Percentiles rank a stretch among this genome's conserved stretches.
Evolutionary conservation across 1,140 invertebrate genomes (phyloP).

Genomic region (Formica exsecta): DNA sequence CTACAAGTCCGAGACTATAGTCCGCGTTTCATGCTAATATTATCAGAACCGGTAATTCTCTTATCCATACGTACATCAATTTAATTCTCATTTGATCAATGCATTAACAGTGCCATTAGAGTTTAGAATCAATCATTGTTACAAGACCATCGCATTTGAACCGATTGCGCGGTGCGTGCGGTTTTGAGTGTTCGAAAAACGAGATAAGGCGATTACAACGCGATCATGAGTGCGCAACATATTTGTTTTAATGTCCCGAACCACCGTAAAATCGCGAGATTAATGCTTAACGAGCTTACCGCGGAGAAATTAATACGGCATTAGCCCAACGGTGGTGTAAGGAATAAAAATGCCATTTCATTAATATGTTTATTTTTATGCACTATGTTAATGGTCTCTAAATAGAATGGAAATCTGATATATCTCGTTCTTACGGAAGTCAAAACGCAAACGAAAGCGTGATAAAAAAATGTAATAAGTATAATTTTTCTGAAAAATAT

Average conservation of each 20-base stretch:
- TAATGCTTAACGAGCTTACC: conserved; percentile 15
- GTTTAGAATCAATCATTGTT: conserved; percentile 42
- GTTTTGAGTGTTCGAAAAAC: conserved; percentile 23
- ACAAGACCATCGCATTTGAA: conserved; percentile 41
- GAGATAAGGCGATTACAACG: conserved; percentile 12
- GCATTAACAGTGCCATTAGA: conserved; percentile 50
- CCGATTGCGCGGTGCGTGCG: neutral
- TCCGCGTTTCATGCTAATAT: conserved; percentile 22
- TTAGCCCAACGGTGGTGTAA: neutral
- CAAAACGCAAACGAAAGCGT: neutral
- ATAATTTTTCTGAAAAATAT: neutral
- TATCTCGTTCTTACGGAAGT: neutral
- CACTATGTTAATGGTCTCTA: neutral
- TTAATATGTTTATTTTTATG: neutral
- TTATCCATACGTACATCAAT: conserved; percentile 22
- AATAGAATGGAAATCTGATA: no score
- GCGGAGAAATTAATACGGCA: conserved; percentile 9
- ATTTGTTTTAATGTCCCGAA: conserved; percentile 22
- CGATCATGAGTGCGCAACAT: neutral
- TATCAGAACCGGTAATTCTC: neutral
- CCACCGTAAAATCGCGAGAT: neutral
- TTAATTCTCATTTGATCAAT: conserved; percentile 47
- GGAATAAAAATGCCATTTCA: neutral
- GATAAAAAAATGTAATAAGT: conserved; percentile 6
- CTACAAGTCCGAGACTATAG: neutral